Conservation (phyloP, 1,140 invertebrate species). For the Drosophila asahinai region DNA sequence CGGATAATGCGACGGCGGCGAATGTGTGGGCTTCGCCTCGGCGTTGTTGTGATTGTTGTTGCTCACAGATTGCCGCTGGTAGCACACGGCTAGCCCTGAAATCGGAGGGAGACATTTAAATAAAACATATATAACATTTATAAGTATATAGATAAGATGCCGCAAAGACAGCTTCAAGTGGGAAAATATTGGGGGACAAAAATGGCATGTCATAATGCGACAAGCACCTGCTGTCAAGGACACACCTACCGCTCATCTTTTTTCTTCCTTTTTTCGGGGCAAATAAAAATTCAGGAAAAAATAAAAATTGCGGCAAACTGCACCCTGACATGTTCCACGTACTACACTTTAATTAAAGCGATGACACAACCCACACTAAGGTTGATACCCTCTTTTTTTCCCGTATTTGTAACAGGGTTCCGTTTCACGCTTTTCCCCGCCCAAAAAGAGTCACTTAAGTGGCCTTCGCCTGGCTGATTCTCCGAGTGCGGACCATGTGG, state of each 20-base stretch:
- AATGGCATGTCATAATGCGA: conserved; percentile 13
- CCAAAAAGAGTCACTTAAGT: conserved; percentile 59
- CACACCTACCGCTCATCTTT: conserved; percentile 1
- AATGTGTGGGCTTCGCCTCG: conserved; percentile 80
- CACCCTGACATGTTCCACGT: conserved; percentile 56
- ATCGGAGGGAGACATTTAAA: conserved; percentile 23
- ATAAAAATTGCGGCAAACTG: conserved; percentile 48
- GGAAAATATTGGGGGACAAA: background rate
- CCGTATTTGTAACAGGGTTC: background rate
- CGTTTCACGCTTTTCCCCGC: conserved; percentile 22
- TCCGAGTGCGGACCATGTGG: conserved; percentile 62
- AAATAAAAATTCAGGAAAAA: conserved; percentile 39
- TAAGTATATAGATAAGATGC: conserved; percentile 11
- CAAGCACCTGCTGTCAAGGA: conserved; percentile 19
- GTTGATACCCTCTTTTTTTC: conserved; percentile 7
- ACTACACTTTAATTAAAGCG: conserved; percentile 60
- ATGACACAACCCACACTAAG: conserved; percentile 54
- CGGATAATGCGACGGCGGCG: conserved; percentile 77
- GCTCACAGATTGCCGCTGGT: conserved; percentile 80
- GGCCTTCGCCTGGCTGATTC: conserved; percentile 58
- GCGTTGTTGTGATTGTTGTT: conserved; percentile 78
- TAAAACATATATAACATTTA: conserved; percentile 3
- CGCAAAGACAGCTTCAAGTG: conserved; percentile 33
- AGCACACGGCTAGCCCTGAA: conserved; percentile 80
- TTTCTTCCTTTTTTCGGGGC: background rate